Percentiles rank a stretch among this genome's conserved stretches.
These are phyloP conservation scores for Entomyzon cyanotis DNA, from an alignment of 2,113 vertebrate species.

Conservation along the genomic window DNA sequence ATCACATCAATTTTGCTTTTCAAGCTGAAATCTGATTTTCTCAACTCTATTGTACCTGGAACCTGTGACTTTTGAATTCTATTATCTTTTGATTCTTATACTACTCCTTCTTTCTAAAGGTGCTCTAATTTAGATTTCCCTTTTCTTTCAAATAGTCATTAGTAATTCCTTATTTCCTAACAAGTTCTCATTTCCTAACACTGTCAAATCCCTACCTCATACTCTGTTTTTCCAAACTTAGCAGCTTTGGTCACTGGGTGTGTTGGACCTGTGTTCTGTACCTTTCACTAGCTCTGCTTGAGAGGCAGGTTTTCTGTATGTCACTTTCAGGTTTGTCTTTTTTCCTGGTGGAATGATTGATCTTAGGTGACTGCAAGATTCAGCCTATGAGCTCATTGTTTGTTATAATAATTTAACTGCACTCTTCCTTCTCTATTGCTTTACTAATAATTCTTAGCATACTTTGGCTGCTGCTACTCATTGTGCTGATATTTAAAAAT, in stretches of 20 bases:
- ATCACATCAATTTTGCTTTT: neutral
- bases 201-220: neutral
- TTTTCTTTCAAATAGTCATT: neutral
- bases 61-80: neutral
- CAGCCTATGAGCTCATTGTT: neutral
- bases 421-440: neutral
- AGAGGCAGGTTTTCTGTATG: neutral
- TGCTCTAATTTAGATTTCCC: neutral
- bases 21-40: neutral
- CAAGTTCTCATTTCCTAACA: neutral
- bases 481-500: neutral
- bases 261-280: neutral
- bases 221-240: neutral
- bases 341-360: neutral
- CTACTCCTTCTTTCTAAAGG: neutral
- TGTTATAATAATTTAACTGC: neutral
- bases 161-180: neutral
- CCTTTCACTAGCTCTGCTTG: neutral
- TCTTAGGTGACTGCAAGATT: neutral
- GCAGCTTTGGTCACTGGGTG: neutral
- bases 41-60: neutral
- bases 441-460: neutral
- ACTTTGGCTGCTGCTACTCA: neutral
- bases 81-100: neutral
- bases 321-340: neutral